Evolutionary conservation across 2,113 vertebrate species (phyloP).

Genomic region (Talpa occidentalis): DNA sequence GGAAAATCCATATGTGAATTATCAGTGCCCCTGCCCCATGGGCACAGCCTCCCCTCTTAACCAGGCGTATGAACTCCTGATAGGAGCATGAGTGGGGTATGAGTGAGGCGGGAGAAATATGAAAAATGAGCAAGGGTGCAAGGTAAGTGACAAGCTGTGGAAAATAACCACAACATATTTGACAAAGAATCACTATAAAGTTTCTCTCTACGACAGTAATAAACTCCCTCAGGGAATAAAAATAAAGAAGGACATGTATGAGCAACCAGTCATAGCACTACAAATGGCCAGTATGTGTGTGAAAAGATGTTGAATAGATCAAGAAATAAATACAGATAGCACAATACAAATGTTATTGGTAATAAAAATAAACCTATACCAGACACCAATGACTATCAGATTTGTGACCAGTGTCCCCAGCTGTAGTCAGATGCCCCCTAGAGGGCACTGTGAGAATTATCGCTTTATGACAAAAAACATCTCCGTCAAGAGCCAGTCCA

Average conservation of each 20-base stretch:
- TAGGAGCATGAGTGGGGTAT: neutral
- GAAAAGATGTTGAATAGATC: neutral
- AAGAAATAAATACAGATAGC: neutral
- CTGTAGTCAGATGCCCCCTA: neutral
- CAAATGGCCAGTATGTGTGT: neutral
- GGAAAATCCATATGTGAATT: neutral
- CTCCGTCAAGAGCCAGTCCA: neutral
- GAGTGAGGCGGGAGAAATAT: too few species aligned
- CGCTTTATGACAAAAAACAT: neutral
- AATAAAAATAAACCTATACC: neutral
- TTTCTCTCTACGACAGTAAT: accelerated
- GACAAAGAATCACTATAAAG: neutral
- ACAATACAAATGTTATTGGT: neutral
- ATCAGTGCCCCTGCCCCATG: accelerated
- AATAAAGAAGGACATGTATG: neutral
- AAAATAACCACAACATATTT: neutral
- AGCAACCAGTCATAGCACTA: neutral
- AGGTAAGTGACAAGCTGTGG: neutral
- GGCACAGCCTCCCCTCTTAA: neutral
- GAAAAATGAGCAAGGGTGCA: neutral
- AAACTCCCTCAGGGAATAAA: too few species aligned
- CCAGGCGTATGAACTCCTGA: neutral
- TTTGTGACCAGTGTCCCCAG: neutral
- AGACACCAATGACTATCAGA: neutral
- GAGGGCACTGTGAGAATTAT: neutral